Conservation (phyloP, 2,113 vertebrate species). For the Camelus bactrianus region DNA sequence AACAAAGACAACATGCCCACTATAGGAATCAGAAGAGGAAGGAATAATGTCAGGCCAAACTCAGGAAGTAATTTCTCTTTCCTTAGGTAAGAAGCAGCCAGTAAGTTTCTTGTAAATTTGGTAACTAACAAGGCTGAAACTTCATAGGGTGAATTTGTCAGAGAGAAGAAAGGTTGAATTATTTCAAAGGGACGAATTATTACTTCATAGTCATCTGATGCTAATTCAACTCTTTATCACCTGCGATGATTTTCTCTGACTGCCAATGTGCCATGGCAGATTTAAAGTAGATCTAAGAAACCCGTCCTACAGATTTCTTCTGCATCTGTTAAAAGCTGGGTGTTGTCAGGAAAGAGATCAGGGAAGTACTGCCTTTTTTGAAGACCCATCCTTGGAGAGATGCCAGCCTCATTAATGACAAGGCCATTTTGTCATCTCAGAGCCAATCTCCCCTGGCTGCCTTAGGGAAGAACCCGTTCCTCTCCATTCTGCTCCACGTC, state of each 20-base stretch:
- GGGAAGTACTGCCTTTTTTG: slow-evolving; percentile 35
- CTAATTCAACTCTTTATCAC: slow-evolving; percentile 53
- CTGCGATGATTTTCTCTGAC: slow-evolving; percentile 42
- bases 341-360: slow-evolving; percentile 49
- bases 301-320: neutral
- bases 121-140: slow-evolving; percentile 39
- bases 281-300: slow-evolving; percentile 64
- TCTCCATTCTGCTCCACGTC: neutral
- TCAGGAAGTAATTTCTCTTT: slow-evolving; percentile 17
- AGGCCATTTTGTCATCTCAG: slow-evolving; percentile 56
- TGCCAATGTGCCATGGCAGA: slow-evolving; percentile 38
- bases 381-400: slow-evolving; percentile 53
- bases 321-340: neutral
- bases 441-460: neutral
- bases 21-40: slow-evolving; percentile 39
- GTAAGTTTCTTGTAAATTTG: slow-evolving; percentile 48
- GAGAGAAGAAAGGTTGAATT: slow-evolving; percentile 48
- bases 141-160: slow-evolving; percentile 34
- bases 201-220: slow-evolving; percentile 26
- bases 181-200: slow-evolving; percentile 55
- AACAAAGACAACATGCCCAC: slow-evolving; percentile 10
- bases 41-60: neutral
- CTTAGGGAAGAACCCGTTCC: neutral
- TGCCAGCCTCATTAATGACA: slow-evolving; percentile 64
- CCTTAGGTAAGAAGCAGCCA: slow-evolving; percentile 4